A percentile compares a stretch with the other conserved stretches of the same genome.
These are phyloP conservation scores for Otocyon megalotis DNA, from an alignment of 2,113 vertebrate genomes.

Conservation along the genomic window DNA sequence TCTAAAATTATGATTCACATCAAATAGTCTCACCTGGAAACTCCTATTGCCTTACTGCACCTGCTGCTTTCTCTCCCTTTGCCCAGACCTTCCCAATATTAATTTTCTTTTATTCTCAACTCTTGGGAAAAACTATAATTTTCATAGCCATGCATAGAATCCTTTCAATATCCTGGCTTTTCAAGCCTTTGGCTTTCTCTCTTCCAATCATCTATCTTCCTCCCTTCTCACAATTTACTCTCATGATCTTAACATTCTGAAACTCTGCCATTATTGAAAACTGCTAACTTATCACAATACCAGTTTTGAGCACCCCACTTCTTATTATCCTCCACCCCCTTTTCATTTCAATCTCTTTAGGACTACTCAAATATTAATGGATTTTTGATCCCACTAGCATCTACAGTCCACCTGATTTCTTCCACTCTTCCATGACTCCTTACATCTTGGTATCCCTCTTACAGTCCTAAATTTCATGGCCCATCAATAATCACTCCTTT, in stretches of 20 bases:
- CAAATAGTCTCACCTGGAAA: neutral
- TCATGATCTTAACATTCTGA: neutral
- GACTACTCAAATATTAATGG: neutral
- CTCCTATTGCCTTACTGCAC: neutral
- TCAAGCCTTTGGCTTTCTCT: neutral
- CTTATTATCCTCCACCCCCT: neutral
- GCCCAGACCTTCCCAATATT: neutral
- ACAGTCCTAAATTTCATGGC: neutral
- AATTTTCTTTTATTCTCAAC: neutral
- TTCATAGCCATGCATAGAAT: neutral
- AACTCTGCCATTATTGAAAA: neutral
- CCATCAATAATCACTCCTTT: neutral
- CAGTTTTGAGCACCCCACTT: neutral
- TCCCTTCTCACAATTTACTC: neutral
- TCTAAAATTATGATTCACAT: neutral
- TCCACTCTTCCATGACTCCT: neutral
- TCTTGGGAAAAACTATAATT: neutral
- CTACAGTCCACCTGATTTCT: neutral
- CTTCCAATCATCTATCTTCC: neutral
- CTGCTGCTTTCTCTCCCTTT: neutral
- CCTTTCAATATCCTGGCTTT: neutral
- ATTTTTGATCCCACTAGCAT: neutral
- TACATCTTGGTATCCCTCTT: neutral
- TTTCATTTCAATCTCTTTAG: neutral
- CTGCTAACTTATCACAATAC: neutral